Evolutionary conservation across 1,140 invertebrate species (phyloP), one percentile per base, ranked within the genome.

Genomic region (Copidosoma floridanum): DNA sequence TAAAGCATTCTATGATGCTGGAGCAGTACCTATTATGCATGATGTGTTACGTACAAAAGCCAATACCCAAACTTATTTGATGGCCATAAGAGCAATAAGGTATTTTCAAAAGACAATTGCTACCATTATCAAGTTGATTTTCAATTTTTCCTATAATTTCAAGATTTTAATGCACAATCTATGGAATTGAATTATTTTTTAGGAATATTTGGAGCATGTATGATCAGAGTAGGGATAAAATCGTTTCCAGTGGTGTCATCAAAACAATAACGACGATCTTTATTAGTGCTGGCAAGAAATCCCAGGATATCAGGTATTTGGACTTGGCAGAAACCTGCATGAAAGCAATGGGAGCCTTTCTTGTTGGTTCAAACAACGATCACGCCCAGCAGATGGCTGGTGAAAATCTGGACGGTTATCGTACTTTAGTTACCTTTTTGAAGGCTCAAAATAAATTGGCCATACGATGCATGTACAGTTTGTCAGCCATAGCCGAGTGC

Each of bases 171-270:
- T 63, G 12, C n/a, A n/a, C n/a, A n/a, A n/a, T n/a, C n/a, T n/a
- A n/a, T n/a, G n/a, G n/a, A n/a, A n/a, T n/a, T n/a, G n/a, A n/a
- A n/a, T 46, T 52, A 8, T 21, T 26, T 70, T 72, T 20, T 44
- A 75, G 76, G 43, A 77, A 74, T 40, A 72, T 80, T 16, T 80
- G 77, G 77, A 71, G 32, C 4, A 63, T 57, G 20, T 46, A 68
- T 7, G 64, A 72, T 27, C 32, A 56, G 10, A 74, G 75, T 48
- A 67, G 69, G 38, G 58, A 67, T n/a, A 67, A 75, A 37, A 71
- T 79, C 24, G 27, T 74, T 16, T 56, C 74, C 5, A 43, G 50
- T 14, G 55, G 66, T 32, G 54, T 70, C 27, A 71, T 80, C 29
- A 65, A 46, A 20, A 38, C 54, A 16, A 67, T 79, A 4, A 68